Evolutionary conservation across 2,888 invertebrate genomes (phyloP).

Genomic region (Eustalomyia histrio): DNA sequence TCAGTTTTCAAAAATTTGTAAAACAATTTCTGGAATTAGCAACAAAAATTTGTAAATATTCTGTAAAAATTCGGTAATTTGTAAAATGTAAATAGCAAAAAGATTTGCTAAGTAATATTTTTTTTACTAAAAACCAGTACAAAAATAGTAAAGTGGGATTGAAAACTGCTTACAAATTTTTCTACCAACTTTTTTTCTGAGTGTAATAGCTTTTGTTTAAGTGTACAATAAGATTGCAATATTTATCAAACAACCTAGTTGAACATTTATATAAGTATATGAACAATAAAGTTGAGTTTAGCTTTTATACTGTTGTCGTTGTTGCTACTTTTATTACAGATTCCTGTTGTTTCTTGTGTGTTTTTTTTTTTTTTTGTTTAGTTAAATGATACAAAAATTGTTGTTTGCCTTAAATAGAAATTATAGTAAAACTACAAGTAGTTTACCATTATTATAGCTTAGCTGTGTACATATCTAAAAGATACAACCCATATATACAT

Average conservation of each 20-base stretch:
- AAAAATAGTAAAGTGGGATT: too few relatives aligned
- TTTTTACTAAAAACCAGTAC: too few relatives aligned
- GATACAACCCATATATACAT: background rate
- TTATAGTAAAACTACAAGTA: background rate
- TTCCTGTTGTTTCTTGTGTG: background rate
- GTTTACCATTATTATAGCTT: background rate
- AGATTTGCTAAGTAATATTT: too few relatives aligned
- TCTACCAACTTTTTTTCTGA: too few relatives aligned
- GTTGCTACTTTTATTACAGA: background rate
- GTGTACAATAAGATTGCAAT: too few relatives aligned
- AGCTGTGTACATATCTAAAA: background rate
- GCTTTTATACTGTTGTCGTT: background rate
- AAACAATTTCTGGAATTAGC: too few relatives aligned
- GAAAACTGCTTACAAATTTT: too few relatives aligned
- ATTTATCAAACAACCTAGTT: background rate
- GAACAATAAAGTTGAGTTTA: background rate
- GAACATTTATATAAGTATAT: background rate
- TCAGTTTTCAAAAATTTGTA: too few relatives aligned
- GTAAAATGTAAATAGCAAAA: too few relatives aligned
- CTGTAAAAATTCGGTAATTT: too few relatives aligned
- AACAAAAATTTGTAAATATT: too few relatives aligned
- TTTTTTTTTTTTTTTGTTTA: background rate
- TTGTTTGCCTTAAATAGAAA: conserved; percentile 19
- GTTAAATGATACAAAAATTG: conserved; percentile 5
- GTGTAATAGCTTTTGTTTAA: too few relatives aligned